Evolutionary conservation across 2,888 invertebrate genomes (phyloP).

Genomic region (Sinopyrophorus schimmeli): DNA sequence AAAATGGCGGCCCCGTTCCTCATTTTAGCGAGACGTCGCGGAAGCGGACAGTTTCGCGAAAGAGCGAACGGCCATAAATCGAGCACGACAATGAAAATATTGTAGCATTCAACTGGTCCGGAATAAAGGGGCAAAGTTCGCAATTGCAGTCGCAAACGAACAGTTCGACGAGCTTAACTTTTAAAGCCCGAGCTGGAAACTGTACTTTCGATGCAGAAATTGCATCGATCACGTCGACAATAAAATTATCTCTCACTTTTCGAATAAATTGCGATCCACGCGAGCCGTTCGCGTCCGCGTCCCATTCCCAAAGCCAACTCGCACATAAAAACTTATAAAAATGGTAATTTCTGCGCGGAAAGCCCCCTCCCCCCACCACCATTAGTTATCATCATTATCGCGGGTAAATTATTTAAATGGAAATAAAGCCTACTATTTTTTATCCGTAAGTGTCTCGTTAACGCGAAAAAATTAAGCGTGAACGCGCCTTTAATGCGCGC

Average conservation of each 20-base stretch:
- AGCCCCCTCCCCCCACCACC: no score
- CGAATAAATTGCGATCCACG: constrained; percentile 6
- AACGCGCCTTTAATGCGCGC: no score
- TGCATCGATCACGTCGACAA: constrained; percentile 18
- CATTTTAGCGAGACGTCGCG: neutral
- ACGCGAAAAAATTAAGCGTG: no score
- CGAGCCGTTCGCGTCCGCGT: no score
- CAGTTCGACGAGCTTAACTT: constrained; percentile 3
- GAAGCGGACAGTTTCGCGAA: constrained; percentile 6
- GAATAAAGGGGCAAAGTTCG: constrained; percentile 15
- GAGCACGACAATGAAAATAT: constrained; percentile 14
- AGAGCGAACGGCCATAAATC: constrained; percentile 12
- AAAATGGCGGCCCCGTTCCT: no score
- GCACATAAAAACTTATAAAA: no score
- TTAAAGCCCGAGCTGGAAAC: neutral
- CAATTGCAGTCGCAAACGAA: constrained; percentile 9
- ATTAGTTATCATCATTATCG: no score
- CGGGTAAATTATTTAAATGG: no score
- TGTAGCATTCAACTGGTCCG: constrained; percentile 13
- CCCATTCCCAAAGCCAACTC: no score
- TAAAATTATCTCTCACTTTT: constrained; percentile 10
- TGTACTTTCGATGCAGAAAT: constrained; percentile 9
- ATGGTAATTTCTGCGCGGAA: no score
- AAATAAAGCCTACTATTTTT: no score
- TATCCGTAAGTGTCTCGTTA: no score